Conservation (phyloP, 2,888 invertebrate species). For the Seladonia tumulorum region DNA sequence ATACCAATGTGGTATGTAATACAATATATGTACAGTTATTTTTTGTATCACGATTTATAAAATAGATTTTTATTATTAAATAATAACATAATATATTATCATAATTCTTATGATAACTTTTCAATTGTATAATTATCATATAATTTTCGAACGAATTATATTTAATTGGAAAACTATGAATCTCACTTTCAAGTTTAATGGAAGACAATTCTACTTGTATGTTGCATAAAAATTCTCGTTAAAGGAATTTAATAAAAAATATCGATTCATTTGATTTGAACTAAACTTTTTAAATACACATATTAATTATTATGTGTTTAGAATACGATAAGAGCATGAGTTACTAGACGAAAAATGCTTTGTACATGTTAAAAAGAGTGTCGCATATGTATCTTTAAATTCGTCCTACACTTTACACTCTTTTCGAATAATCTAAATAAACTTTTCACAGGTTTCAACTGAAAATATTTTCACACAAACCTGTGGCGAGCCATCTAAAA, state of each 20-base stretch:
- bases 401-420: background rate
- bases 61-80: background rate
- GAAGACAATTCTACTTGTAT: constrained; percentile 15
- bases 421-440: constrained; percentile 18
- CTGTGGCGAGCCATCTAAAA: constrained; percentile 40
- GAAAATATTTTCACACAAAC: constrained; percentile 37
- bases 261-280: background rate
- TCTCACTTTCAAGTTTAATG: constrained; percentile 15
- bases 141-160: constrained; percentile 3
- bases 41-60: background rate
- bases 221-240: constrained; percentile 4
- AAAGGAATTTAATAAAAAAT: background rate
- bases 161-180: background rate
- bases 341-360: constrained; percentile 45
- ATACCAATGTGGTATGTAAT: background rate
- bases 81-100: background rate
- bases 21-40: background rate
- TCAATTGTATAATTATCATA: background rate
- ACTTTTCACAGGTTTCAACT: constrained; percentile 11
- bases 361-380: constrained; percentile 25
- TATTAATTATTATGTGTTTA: constrained; percentile 3
- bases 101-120: background rate
- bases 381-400: constrained; percentile 26
- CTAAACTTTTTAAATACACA: background rate
- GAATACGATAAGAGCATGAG: constrained; percentile 16